Base-by-base conservation (phyloP, 1,140 invertebrate species). In the Dreissena rostriformis region DNA sequence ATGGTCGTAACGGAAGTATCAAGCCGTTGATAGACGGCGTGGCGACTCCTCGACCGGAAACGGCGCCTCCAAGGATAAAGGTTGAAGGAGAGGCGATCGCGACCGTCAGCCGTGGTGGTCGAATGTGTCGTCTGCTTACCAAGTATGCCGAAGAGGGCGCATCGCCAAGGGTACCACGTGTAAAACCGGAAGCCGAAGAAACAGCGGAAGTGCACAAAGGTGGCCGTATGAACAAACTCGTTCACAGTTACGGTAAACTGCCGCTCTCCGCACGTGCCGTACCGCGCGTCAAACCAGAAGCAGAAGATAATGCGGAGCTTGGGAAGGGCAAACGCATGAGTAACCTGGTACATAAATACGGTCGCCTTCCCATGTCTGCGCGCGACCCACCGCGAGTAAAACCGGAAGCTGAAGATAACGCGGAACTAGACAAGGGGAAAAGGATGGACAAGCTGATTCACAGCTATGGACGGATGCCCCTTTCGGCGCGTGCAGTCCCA, bases 311-410 rank as follows among this genome's bases (percentile, higher is more conserved):
- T 63, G 90, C 88, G 17, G 87, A 91, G 28, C 39, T 81, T 52
- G 86, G 90, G 66, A 90, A 90, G 82, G 91, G 91, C n/a, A 79
- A 86, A 22, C 39, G 82, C 22, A 90, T 90, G 83, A 76, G 82
- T 51, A 82, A 79, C 29, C 75, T 93, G 14, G 71, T 92, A 63
- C 87, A 88, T 26, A 89, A 84, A 74, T 87, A 89, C 81, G 87
- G 88, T 15, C 76, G 88, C 17, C 57, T 82, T 10, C 85, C 90
- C 0, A 53, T 72, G 22, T 92, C 91, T 0, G 81, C 88, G 49
- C 77, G 88, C 14, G 82, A 88, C 5, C 79, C 85, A n/a, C 88
- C 91, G 5, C 83, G 91, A 22, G 92, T 92, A 0, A 92, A 91
- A 86, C 73, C 71, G 0, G 92, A 92, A 66, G 92, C 83, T 0